phyloP scores from a whole-genome alignment of 2,113 vertebrate species.

The Bettongia penicillata region DNA sequence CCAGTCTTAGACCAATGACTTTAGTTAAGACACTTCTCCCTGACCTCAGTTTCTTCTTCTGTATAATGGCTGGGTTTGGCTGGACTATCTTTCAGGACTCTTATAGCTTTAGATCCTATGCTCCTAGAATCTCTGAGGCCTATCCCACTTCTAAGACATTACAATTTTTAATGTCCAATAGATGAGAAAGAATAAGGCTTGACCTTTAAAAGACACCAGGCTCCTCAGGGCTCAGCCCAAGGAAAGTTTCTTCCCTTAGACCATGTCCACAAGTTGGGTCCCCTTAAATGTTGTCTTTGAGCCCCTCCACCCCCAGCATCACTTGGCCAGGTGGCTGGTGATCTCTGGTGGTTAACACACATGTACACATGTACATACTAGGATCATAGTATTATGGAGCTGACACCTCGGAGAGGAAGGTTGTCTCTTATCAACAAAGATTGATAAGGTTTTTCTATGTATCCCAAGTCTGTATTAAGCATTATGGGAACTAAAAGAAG shows the following conservation, averaged over 20 bases:
- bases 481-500: neutral
- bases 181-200: neutral
- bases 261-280: neutral
- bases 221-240: neutral
- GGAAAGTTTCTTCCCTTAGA: neutral
- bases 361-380: neutral
- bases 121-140: neutral
- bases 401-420: neutral
- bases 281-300: neutral
- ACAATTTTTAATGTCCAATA: neutral
- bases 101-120: neutral
- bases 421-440: neutral
- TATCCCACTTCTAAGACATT: neutral
- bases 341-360: neutral
- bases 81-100: neutral
- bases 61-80: neutral
- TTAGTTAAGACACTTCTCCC: neutral
- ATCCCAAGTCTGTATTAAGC: neutral
- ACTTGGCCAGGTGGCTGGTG: neutral
- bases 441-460: neutral
- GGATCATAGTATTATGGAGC: neutral
- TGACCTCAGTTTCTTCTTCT: neutral
- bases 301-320: neutral
- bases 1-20: neutral
- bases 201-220: neutral